Evolutionary conservation across 2,113 vertebrate genomes (phyloP).

Genomic region (Oryctolagus cuniculus): DNA sequence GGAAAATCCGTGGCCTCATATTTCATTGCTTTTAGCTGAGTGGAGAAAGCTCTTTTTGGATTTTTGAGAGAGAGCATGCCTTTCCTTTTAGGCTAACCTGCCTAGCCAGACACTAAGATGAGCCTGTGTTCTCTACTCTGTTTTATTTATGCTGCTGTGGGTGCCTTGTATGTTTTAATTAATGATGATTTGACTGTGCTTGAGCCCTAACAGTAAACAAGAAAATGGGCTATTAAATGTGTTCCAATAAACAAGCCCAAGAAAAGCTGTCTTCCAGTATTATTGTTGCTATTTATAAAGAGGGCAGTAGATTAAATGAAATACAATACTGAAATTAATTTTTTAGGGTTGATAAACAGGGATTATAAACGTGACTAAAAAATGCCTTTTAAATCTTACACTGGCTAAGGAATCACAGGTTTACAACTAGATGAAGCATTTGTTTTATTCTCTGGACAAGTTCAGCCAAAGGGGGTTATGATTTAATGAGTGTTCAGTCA

Average conservation of each 20-base stretch:
- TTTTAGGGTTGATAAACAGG: constrained; percentile 48
- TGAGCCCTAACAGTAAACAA: constrained; percentile 52
- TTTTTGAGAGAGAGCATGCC: neutral
- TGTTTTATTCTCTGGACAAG: constrained; percentile 59
- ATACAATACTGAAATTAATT: constrained; percentile 58
- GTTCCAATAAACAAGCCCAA: constrained; percentile 63
- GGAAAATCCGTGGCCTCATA: constrained; percentile 37
- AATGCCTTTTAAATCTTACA: constrained; percentile 62
- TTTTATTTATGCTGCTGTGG: constrained; percentile 34
- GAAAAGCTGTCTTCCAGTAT: constrained; percentile 37
- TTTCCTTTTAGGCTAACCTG: constrained; percentile 55
- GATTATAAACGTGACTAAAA: neutral
- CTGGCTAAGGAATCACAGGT: constrained; percentile 36
- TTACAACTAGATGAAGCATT: constrained; percentile 39
- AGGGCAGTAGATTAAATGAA: constrained; percentile 49
- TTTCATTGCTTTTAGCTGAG: constrained; percentile 8
- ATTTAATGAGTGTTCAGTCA: constrained; percentile 21
- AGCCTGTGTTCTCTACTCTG: neutral
- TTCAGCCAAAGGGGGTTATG: constrained; percentile 20
- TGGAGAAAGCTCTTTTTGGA: neutral
- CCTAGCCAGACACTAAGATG: neutral
- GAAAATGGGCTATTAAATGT: constrained; percentile 56
- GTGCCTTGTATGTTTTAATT: constrained; percentile 51
- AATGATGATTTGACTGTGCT: constrained; percentile 47
- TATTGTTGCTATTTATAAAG: constrained; percentile 66